Evolutionary conservation across 2,797 vertebrate genomes (phyloP).

Genomic region (Phaenicophaeus curvirostris): DNA sequence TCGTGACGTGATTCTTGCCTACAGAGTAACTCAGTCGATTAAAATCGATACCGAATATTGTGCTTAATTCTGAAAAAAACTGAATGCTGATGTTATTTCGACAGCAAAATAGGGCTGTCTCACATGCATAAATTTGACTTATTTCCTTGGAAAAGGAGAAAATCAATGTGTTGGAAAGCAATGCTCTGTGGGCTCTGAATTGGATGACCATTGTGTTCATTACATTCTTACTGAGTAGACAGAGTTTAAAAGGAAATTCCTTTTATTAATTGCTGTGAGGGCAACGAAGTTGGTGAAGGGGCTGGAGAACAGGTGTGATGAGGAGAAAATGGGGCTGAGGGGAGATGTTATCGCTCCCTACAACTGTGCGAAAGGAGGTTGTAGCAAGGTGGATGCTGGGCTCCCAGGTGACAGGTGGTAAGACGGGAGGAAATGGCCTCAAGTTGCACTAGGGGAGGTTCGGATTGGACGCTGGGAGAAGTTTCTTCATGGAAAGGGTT

Average conservation of each 20-base stretch:
- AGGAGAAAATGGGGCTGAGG: too few relatives aligned
- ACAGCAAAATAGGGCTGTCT: not conserved
- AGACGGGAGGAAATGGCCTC: too few relatives aligned
- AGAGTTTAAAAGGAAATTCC: not conserved
- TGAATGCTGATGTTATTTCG: not conserved
- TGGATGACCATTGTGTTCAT: not conserved
- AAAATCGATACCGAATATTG: not conserved
- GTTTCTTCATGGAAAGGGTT: too few relatives aligned
- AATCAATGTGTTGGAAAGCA: not conserved
- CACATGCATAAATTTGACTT: not conserved
- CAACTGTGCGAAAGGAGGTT: too few relatives aligned
- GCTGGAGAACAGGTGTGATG: too few relatives aligned
- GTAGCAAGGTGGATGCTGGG: too few relatives aligned
- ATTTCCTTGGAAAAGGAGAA: not conserved
- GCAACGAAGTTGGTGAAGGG: too few relatives aligned
- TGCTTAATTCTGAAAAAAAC: not conserved
- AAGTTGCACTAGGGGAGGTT: too few relatives aligned
- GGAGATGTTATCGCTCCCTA: too few relatives aligned
- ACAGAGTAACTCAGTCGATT: not conserved
- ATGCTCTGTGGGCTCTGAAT: not conserved
- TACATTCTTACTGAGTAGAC: not conserved
- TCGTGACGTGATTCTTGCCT: not conserved
- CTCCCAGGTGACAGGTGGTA: too few relatives aligned
- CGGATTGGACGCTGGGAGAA: too few relatives aligned
- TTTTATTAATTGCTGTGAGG: not conserved